phyloP scores from a whole-genome alignment of 2,113 vertebrate species.

The Anolis sagrei region DNA sequence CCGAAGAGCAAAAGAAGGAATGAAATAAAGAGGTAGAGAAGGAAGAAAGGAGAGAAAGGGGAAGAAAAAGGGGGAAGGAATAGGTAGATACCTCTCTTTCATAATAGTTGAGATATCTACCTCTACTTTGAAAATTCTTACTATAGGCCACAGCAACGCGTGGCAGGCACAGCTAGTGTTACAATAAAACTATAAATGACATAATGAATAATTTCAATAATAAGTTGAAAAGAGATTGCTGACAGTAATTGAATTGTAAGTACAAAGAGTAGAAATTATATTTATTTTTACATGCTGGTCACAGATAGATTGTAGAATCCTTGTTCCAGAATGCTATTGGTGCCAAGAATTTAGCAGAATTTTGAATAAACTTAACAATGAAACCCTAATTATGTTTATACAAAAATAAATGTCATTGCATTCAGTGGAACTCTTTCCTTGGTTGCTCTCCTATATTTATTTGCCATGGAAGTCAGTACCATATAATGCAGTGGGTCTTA shows the following conservation, averaged over 20 bases:
- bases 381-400: background rate
- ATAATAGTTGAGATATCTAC: no score
- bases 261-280: background rate
- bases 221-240: slow-evolving; percentile 11
- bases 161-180: no score
- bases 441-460: background rate
- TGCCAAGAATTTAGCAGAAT: background rate
- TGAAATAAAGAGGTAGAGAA: no score
- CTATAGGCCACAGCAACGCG: no score
- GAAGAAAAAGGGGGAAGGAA: no score
- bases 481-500: background rate
- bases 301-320: background rate
- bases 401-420: background rate
- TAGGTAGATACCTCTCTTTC: no score
- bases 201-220: slow-evolving; percentile 14
- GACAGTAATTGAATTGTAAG: no score
- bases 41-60: no score
- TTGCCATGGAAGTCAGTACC: background rate
- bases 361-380: background rate
- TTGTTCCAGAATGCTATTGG: background rate
- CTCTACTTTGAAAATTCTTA: no score
- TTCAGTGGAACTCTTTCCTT: background rate
- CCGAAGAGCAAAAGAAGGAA: no score
- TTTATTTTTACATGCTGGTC: background rate
- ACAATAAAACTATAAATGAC: slow-evolving; percentile 13